These are phyloP conservation scores for Paramormyrops kingsleyae DNA, from an alignment of 2,113 vertebrate species.

Conservation along the genomic window DNA sequence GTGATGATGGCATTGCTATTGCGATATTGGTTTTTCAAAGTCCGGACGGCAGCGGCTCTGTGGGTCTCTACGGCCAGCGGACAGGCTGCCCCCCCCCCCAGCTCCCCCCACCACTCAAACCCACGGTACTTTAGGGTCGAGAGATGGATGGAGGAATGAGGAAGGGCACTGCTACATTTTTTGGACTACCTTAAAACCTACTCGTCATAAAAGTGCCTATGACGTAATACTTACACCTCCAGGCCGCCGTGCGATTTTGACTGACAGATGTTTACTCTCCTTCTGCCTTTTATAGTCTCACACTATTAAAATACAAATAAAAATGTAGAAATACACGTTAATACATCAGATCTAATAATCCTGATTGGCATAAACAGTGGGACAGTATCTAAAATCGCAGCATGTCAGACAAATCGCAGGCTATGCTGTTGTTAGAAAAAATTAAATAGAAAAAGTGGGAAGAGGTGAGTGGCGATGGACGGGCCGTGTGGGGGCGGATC, in stretches of 20 bases:
- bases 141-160: slow-evolving; percentile 37
- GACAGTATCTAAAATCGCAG: slow-evolving; percentile 5
- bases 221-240: slow-evolving; percentile 43
- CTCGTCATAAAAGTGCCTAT: slow-evolving; percentile 58
- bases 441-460: not conserved
- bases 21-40: not conserved
- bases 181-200: slow-evolving; percentile 43
- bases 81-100: not conserved
- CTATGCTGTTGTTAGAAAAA: slow-evolving; percentile 1
- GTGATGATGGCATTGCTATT: not conserved
- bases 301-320: slow-evolving; percentile 11
- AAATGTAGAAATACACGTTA: slow-evolving; percentile 13
- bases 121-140: slow-evolving; percentile 51
- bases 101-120: not conserved
- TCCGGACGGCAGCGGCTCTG: not conserved
- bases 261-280: slow-evolving; percentile 36
- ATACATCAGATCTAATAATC: slow-evolving; percentile 16
- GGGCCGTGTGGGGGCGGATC: not conserved
- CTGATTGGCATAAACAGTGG: slow-evolving; percentile 11
- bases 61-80: not conserved
- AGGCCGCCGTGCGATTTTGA: slow-evolving; percentile 43
- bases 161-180: slow-evolving; percentile 56
- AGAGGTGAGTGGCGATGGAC: not conserved
- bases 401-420: slow-evolving; percentile 17
- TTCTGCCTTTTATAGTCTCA: not conserved